Base-by-base conservation (phyloP, 2,888 invertebrate genomes). In the Xestia c-nigrum region DNA sequence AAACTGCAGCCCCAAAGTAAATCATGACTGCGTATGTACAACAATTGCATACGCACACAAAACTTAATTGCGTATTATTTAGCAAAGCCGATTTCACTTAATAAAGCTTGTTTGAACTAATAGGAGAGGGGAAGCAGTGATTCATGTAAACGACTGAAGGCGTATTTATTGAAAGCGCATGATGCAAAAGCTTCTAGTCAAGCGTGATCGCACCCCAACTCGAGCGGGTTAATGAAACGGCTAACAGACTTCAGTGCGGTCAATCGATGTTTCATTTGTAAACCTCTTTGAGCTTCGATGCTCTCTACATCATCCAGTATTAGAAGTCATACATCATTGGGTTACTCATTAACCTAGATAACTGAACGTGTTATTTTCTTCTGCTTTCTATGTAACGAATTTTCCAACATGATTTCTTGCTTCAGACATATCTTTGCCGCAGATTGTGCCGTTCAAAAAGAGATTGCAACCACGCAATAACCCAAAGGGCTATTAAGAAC, bases 121-220 rank as follows among this genome's bases (percentile, higher is more conserved):
- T 73, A 19, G 38, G n/a, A 68, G 93, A 93, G 90, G 92, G 88
- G 88, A 90, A 78, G 92, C 93, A 94, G 91, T 95, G 95, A 95
- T 92, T 95, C 94, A 94, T 94, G 92, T 93, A 92, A 95, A 90
- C 92, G 92, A 90, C 90, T 90, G 90, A 91, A 91, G 89, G 92
- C 89, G 89, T 92, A 92, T 93, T 93, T 91, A 91, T 90, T 93
- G 91, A 93, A 92, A 93, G 92, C 91, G 91, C 91, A 88, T 92
- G 90, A 91, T 92, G 93, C 92, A 92, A 94, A 93, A 92, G 94
- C 91, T 90, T 87, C 92, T 92, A 94, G 94, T 95, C 93, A 93
- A 94, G 92, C 94, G 94, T 93, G 92, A 88, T 89, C 86, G 86
- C 85, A 84, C 84, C 78, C 88, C 74, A 86, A 87, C 85, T 86